phyloP scores from a whole-genome alignment of 2,113 vertebrate species.

The Equus quagga region DNA sequence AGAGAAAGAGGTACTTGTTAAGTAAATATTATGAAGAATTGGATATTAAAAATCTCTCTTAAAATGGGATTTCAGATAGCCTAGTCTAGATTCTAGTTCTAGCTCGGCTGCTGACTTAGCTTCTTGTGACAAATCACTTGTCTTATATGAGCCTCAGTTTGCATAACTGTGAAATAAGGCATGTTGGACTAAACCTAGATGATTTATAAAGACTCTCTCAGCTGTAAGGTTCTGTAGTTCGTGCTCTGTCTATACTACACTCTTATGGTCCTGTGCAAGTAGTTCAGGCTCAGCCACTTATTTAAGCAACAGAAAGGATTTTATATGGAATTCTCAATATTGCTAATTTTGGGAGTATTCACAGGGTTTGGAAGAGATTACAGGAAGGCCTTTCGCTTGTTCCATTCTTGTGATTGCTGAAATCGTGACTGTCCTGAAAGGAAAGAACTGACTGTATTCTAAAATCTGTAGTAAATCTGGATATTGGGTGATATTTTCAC shows the following conservation, averaged over 20 bases:
- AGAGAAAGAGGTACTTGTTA: background rate
- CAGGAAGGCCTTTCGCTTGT: background rate
- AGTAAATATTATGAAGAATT: background rate
- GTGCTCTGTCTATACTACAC: background rate
- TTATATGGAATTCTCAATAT: conserved; percentile 12
- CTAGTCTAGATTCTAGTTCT: background rate
- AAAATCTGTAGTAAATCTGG: conserved; percentile 59
- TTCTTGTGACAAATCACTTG: conserved; percentile 15
- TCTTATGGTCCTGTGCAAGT: background rate
- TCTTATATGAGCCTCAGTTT: conserved; percentile 38
- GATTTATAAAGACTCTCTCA: conserved; percentile 35
- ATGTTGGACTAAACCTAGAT: background rate
- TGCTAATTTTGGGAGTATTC: conserved; percentile 36
- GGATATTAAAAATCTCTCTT: background rate
- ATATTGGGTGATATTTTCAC: conserved; percentile 42
- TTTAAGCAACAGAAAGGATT: conserved; percentile 22
- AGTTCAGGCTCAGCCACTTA: background rate
- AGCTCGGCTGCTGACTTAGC: background rate
- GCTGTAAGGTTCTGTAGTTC: background rate
- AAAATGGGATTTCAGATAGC: background rate
- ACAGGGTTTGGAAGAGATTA: conserved; percentile 13
- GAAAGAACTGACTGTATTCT: conserved; percentile 35
- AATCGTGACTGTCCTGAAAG: background rate
- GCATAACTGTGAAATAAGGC: background rate
- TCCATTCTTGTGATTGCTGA: background rate